Conservation (phyloP, 2,113 vertebrate genomes). For the Calcarius ornatus region DNA sequence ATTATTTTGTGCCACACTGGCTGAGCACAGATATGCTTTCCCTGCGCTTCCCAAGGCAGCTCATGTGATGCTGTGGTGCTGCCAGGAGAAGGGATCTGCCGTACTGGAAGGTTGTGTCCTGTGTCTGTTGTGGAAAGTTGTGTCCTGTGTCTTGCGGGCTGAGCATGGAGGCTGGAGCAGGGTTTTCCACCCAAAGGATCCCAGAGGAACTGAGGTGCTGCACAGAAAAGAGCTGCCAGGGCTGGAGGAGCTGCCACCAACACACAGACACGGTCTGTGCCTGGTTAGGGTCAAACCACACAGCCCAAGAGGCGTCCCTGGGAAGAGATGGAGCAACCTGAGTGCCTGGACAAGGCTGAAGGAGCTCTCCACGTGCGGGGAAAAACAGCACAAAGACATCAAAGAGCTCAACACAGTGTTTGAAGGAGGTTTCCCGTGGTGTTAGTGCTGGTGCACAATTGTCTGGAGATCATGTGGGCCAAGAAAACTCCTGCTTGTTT, state of each 20-base stretch:
- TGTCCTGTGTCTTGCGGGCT: neutral
- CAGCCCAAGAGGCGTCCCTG: neutral
- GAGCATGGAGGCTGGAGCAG: neutral
- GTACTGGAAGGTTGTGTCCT: neutral
- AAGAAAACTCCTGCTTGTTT: neutral
- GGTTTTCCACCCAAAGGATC: neutral
- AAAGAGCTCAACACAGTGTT: neutral
- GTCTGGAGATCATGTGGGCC: neutral
- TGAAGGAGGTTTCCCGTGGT: neutral
- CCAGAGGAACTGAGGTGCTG: neutral
- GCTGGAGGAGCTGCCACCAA: neutral
- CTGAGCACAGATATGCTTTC: conserved; percentile 26
- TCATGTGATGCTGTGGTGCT: fast-evolving
- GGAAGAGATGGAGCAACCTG: neutral
- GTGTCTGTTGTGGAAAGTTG: fast-evolving
- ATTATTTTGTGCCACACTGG: conserved; percentile 56
- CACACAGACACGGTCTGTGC: fast-evolving
- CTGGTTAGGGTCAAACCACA: neutral
- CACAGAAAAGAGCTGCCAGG: neutral
- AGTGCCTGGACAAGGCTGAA: neutral
- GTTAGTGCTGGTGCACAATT: neutral
- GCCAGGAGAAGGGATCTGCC: neutral
- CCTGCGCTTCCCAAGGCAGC: neutral
- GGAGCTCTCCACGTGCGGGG: fast-evolving
- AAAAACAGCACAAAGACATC: neutral